A percentile compares a stretch with the other conserved stretches of the same genome.
These are phyloP conservation scores for Watsonalla binaria DNA, from an alignment of 2,888 invertebrate species.

Conservation along the genomic window DNA sequence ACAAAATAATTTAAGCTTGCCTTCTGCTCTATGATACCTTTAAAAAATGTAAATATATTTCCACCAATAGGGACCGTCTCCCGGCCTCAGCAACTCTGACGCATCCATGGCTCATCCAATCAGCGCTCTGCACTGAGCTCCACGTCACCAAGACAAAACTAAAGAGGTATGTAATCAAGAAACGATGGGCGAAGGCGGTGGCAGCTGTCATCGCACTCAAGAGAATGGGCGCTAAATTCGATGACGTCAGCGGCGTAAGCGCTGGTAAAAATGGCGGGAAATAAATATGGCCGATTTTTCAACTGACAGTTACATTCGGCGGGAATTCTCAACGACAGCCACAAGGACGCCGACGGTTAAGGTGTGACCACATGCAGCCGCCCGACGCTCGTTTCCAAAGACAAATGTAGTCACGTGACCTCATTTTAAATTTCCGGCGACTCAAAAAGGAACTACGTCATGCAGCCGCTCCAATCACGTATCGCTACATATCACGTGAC, in stretches of 20 bases:
- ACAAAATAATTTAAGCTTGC: no score
- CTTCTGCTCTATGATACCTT: no score
- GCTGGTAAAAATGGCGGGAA: constrained; percentile 25
- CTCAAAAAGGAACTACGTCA: no score
- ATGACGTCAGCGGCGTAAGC: constrained; percentile 51
- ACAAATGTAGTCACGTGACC: no score
- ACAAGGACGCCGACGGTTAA: no score
- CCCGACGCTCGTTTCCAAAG: no score
- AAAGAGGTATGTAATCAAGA: constrained; percentile 92
- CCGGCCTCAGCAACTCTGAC: constrained; percentile 83
- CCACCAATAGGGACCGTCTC: constrained; percentile 82
- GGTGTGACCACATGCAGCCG: no score
- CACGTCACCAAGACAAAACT: constrained; percentile 88
- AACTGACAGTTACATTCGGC: no score
- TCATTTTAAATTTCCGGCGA: no score
- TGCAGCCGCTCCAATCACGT: no score
- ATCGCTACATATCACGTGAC: no score
- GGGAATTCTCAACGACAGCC: no score
- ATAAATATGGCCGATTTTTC: constrained; percentile 5
- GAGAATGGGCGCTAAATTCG: constrained; percentile 91
- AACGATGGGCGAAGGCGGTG: constrained; percentile 94
- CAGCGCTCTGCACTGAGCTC: constrained; percentile 82
- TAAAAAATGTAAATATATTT: neutral
- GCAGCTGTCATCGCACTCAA: constrained; percentile 91
- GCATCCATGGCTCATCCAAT: constrained; percentile 88